Evolutionary conservation across 2,113 vertebrate species (phyloP), one percentile per base, ranked within the genome.

Genomic region (Dicrurus megarhynchus): DNA sequence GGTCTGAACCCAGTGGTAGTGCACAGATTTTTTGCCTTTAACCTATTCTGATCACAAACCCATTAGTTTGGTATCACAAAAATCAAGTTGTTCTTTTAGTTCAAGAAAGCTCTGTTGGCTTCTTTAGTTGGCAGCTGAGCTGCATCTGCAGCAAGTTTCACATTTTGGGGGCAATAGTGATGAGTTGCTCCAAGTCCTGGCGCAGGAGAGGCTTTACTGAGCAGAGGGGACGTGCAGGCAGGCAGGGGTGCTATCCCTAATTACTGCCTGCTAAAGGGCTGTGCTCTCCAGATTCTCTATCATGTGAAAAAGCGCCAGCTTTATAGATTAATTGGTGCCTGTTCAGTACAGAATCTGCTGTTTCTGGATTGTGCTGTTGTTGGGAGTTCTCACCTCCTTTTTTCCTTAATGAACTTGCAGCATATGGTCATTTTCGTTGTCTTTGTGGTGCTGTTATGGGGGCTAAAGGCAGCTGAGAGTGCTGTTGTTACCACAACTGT

Each of bases 321-420:
- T 90, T 52, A 24, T 73, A 82, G 47, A 26, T 21, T 15, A 61
- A 13, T 32, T 14, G 53, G 52, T 49, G 24, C 57, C 67, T 81
- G n/a, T 82, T 95, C 64, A 68, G 39, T 50, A n/a, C n/a, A 79
- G 84, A 95, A 64, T 71, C 12, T 90, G 65, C 57, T 88, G 27
- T 49, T 95, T 85, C 81, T 97, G 56, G 28, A 10, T 63, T 67
- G 27, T 65, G 23, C 75, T 91, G 41, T 78, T 91, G 93, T 91
- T 93, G 74, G 74, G 83, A 88, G 76, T 86, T 50, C 57, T 92
- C 15, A 3, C 65, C 79, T 94, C 44, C 50, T 84, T 91, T 87
- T 95, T 95, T 85, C 85, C 84, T 87, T 96, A 78, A 94, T 93
- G 93, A 90, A 84, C 60, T 88, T 85, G 84, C 91, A 95, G 83